phyloP scores from a whole-genome alignment of 1,140 invertebrate genomes.

The Ceratitis capitata region DNA sequence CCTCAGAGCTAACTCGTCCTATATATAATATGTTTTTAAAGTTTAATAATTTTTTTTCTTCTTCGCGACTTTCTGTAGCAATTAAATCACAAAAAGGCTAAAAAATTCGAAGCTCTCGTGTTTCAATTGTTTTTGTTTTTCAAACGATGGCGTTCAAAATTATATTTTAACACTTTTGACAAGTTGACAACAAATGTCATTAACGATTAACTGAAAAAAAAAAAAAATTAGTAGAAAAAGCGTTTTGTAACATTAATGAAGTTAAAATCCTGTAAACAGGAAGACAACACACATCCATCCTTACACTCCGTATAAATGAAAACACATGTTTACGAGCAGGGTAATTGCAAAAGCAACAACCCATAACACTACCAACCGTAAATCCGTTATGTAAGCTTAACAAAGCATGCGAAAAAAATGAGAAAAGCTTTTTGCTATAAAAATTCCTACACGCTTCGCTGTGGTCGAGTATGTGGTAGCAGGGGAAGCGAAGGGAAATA shows the following conservation, averaged over 20 bases:
- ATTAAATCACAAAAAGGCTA: neutral
- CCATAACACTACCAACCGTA: conserved; percentile 2
- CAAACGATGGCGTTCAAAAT: neutral
- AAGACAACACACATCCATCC: neutral
- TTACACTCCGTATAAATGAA: neutral
- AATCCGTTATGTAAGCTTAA: conserved; percentile 7
- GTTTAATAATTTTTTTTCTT: neutral
- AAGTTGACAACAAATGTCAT: conserved; percentile 3
- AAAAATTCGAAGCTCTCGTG: neutral
- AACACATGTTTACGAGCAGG: neutral
- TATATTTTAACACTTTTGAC: neutral
- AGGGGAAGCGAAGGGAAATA: too few relatives aligned
- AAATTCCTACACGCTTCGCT: conserved; percentile 20
- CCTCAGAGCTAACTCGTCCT: neutral
- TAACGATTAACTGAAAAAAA: neutral
- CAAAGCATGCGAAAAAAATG: neutral
- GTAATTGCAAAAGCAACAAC: conserved; percentile 10
- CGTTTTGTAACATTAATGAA: neutral
- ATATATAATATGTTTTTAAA: neutral
- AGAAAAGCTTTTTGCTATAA: neutral
- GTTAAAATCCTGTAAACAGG: neutral
- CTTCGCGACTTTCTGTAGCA: neutral
- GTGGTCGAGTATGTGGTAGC: too few relatives aligned
- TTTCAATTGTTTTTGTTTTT: neutral
- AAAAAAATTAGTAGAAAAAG: neutral